Percentiles rank a stretch among this genome's conserved stretches.
Conservation (phyloP, 1,140 invertebrate genomes). For the Schlechtendalia chinensis region DNA sequence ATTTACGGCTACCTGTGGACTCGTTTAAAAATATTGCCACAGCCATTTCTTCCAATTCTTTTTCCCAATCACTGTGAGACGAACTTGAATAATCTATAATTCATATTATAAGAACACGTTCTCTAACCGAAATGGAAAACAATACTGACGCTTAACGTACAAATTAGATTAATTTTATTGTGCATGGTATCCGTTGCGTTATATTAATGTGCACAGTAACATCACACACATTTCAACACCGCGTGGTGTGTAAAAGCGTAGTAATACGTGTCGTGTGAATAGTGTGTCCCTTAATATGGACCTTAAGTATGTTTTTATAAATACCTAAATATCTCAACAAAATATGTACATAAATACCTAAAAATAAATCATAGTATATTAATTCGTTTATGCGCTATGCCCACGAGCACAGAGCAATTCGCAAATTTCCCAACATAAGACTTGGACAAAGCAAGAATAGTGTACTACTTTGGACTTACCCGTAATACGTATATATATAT, state of each 20-base stretch:
- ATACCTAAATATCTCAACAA: too few species aligned
- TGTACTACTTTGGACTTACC: too few species aligned
- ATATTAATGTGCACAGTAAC: neutral
- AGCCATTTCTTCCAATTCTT: neutral
- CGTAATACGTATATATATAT: too few species aligned
- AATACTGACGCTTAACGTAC: neutral
- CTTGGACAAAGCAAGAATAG: too few species aligned
- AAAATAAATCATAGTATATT: too few species aligned
- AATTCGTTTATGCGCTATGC: too few species aligned
- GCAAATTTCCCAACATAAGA: too few species aligned
- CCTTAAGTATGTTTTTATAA: too few species aligned
- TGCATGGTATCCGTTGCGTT: slow-evolving; percentile 10
- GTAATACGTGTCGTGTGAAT: slow-evolving; percentile 2
- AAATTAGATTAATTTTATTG: neutral
- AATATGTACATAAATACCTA: too few species aligned
- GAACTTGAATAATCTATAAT: neutral
- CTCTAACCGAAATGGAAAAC: too few species aligned
- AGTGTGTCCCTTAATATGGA: too few species aligned
- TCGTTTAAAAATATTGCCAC: neutral
- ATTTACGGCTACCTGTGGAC: neutral
- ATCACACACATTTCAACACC: neutral
- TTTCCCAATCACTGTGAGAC: neutral
- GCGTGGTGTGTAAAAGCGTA: neutral
- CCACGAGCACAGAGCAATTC: too few species aligned
- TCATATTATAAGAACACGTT: neutral